Evolutionary conservation across 2,797 vertebrate species (phyloP).

Genomic region (Galagoides demidoff): DNA sequence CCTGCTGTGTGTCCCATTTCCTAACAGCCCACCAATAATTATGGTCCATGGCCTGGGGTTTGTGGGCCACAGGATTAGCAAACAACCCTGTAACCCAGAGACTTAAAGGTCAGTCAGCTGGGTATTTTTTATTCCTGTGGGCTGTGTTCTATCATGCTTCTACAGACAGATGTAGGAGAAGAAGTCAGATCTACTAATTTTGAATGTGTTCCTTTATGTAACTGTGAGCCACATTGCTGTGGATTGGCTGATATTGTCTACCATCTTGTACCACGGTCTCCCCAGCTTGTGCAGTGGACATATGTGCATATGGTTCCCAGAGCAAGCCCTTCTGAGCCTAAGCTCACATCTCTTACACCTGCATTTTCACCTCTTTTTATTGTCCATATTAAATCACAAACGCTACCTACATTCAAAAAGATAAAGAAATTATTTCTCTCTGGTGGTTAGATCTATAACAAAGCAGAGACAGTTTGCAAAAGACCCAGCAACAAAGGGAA

Average conservation of each 20-base stretch:
- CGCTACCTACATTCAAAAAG: background rate
- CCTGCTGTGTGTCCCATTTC: no score
- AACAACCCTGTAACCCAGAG: background rate
- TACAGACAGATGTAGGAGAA: background rate
- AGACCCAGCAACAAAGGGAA: background rate
- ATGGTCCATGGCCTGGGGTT: no score
- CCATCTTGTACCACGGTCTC: background rate
- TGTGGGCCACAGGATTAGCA: background rate
- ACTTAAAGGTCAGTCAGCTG: background rate
- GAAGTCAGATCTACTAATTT: background rate
- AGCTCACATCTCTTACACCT: background rate
- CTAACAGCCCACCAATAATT: no score
- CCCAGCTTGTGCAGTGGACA: background rate
- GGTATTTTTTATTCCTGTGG: background rate
- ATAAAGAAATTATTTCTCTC: background rate
- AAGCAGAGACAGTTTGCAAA: background rate
- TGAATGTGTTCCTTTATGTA: background rate
- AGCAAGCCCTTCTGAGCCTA: background rate
- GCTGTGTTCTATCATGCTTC: background rate
- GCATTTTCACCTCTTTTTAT: background rate
- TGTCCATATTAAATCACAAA: background rate
- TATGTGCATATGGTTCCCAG: background rate
- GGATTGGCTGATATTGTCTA: background rate
- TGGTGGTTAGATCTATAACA: background rate
- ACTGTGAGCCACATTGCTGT: background rate